phyloP scores from a whole-genome alignment of 2,797 vertebrate genomes.

The Paedocypris micromegethes region DNA sequence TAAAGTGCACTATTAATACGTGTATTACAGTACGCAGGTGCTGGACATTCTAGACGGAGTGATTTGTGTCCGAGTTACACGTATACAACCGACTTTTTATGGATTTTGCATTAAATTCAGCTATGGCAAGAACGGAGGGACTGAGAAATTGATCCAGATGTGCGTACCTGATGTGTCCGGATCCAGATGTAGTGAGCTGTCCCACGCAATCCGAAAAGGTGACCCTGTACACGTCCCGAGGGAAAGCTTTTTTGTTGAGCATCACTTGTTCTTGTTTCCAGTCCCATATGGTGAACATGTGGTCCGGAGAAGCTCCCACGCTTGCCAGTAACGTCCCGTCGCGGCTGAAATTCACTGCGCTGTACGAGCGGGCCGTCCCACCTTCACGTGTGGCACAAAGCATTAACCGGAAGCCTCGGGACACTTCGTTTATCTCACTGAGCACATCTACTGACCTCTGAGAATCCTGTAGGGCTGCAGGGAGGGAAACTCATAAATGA shows the following conservation, averaged over 20 bases:
- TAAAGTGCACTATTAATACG: too few relatives aligned
- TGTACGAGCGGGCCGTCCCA: constrained; percentile 75
- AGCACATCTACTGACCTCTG: constrained; percentile 57
- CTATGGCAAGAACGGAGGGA: neutral
- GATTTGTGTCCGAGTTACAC: too few relatives aligned
- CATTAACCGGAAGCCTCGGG: neutral
- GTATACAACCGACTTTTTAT: too few relatives aligned
- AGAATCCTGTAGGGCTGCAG: constrained; percentile 78
- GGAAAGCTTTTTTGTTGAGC: constrained; percentile 81
- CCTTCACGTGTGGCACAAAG: constrained; percentile 59
- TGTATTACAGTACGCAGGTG: too few relatives aligned
- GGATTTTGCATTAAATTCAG: too few relatives aligned
- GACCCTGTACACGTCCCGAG: constrained; percentile 83
- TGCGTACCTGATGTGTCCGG: constrained; percentile 85
- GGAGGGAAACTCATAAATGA: constrained; percentile 84
- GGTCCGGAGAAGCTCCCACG: constrained; percentile 79
- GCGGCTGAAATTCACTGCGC: constrained; percentile 77
- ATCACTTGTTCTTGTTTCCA: constrained; percentile 84
- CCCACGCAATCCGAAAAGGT: constrained; percentile 83
- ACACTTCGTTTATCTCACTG: too few relatives aligned
- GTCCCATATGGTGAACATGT: constrained; percentile 86
- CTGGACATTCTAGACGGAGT: too few relatives aligned
- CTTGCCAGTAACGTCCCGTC: constrained; percentile 80
- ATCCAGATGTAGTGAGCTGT: constrained; percentile 82
- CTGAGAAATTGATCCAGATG: constrained; percentile 33